Percentiles rank a stretch among this genome's conserved stretches.
phyloP scores from a whole-genome alignment of 23 tunicate species.

The Phallusia fumigata region DNA sequence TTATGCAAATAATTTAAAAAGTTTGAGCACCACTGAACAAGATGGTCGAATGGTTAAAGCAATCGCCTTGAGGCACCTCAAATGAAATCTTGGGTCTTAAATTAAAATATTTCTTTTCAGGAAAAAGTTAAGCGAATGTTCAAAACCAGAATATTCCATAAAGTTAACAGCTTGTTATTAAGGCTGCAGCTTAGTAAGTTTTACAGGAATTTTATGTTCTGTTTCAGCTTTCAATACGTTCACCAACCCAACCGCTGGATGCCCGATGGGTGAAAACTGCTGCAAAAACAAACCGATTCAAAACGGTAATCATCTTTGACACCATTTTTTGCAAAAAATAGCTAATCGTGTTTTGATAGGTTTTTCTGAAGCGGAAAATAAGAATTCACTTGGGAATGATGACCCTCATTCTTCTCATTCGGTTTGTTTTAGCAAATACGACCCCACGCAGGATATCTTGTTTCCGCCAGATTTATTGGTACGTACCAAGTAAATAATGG shows the following conservation, averaged over 20 bases:
- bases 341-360: no score
- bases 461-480: conserved; percentile 93
- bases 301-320: neutral
- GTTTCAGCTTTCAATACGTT: conserved; percentile 68
- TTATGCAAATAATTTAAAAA: no score
- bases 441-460: conserved; percentile 83
- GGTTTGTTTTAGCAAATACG: conserved; percentile 38
- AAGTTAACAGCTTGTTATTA: no score
- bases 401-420: neutral
- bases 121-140: no score
- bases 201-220: conserved; percentile 1
- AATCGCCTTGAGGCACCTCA: no score
- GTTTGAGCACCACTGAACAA: no score
- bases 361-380: neutral
- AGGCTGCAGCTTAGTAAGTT: no score
- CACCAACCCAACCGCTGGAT: conserved; percentile 7
- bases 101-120: no score
- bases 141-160: no score
- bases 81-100: no score
- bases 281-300: conserved; percentile 31
- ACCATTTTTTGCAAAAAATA: no score
- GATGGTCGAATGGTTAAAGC: no score
- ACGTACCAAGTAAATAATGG: neutral
- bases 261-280: conserved; percentile 69
- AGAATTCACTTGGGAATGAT: neutral